Evolutionary conservation across 2,797 vertebrate genomes (phyloP), one percentile per base, ranked within the genome.

Genomic region (Chloroceryle amazona): DNA sequence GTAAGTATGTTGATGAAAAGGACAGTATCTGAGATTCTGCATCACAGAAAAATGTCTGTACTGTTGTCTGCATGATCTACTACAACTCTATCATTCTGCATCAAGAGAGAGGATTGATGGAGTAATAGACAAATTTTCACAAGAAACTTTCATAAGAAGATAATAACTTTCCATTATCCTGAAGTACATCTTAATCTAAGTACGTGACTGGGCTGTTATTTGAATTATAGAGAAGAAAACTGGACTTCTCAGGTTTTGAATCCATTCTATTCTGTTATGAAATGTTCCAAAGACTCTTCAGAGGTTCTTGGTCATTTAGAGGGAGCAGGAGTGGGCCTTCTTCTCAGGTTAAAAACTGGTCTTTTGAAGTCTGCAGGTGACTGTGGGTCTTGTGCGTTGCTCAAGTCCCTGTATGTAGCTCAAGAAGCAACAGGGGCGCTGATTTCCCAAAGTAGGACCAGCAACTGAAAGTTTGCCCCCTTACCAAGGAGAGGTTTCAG

Each of bases 121-220:
- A 66, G 20, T 72, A 57, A 79, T 74, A 91, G 62, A 94, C 81
- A 95, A 66, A 85, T 88, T 75, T 89, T 63, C 74, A 10, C 51
- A n/a, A n/a, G 91, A 93, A 93, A 72, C 58, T 72, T 57, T 65
- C 11, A 1, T 85, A 89, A 89, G 84, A 67, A 49, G 55, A 95
- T 81, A 89, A 95, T 86, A 68, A 81, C 79, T 84, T 58, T 94
- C 70, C 58, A 78, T 96, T 90, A 81, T 86, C 91, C 85, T 86
- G 71, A 81, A 93, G 81, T 90, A 82, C 67, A 90, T 58, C 66
- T 94, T 96, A 96, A 81, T 89, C 89, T 93, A 76, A 94, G 68
- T 74, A 83, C 63, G 25, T 75, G 68, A 73, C 52, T 95, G 90
- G 86, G 82, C 83, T 96, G 58, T 90, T 95, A 86, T 41, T 73